Evolutionary conservation across 2,888 invertebrate species (phyloP), one percentile per base, ranked within the genome.

Genomic region (Leptinotarsa juncta): DNA sequence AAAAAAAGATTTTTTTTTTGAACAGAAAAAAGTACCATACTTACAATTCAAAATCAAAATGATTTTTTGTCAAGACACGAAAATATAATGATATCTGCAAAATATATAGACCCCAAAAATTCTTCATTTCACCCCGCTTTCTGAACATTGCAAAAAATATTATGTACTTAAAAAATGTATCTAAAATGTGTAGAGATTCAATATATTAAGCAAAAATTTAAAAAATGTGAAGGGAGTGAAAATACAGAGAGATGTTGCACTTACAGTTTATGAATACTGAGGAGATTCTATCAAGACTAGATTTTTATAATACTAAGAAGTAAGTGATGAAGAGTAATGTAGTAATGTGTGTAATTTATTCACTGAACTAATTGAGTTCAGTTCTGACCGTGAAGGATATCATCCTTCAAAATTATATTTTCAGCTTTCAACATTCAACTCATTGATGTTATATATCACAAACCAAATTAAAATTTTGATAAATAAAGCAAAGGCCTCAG

Each of bases 241-340:
- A 68, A 75, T 69, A 75, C 75, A 75, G 75, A 75, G 75, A 57
- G 51, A 50, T 57, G 60, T 57, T 69, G 69, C 48, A 48, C 60
- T 42, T 69, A 49, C 12, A 53, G 15, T 42, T 18, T 20, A 18
- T 23, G 42, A 53, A 53, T 26, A 65, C 5, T 50, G 20, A 50
- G 53, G 71, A 71, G 66, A 71, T 72, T 72, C 67, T 62, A 23
- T 53, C 57, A 20, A 67, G 71, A 71, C 71, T 71, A 71, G 71
- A 71, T 71, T 71, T 53, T 51, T 65, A 4, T 70, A 70, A 70
- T 70, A 70, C 23, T 49, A 49, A 20, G 4, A 57, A 23, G 51
- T 15, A 20, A 23, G 26, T 20, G 57, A 57, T 14, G 14, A 14
- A 57, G 20, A 57, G 57, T 57, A 51, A 20, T 18, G 20, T 57